Evolutionary conservation across 2,888 invertebrate genomes (phyloP).

Genomic region (Steromphala cineraria): DNA sequence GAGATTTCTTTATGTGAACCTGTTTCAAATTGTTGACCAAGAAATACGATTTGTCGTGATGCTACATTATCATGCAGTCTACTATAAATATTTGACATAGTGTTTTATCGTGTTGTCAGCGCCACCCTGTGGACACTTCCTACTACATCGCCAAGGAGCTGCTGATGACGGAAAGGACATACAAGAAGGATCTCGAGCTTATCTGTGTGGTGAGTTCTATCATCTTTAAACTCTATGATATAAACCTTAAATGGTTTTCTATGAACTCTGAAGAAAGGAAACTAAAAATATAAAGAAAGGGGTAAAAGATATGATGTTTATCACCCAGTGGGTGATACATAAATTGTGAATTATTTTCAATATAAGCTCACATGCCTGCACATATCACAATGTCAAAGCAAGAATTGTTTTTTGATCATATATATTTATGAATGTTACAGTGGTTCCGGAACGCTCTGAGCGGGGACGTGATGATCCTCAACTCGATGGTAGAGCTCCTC

Average conservation of each 20-base stretch:
- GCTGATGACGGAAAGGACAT: constrained; percentile 95
- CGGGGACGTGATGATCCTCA: constrained; percentile 80
- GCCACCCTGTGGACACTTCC: constrained; percentile 78
- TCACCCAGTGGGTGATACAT: too few relatives aligned
- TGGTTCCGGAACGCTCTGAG: constrained; percentile 84
- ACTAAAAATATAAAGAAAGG: too few relatives aligned
- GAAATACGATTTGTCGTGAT: background rate
- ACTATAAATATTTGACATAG: background rate
- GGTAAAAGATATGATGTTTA: too few relatives aligned
- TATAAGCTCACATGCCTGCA: too few relatives aligned
- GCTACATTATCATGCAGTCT: background rate
- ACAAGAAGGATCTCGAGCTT: constrained; percentile 94
- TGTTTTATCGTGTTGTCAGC: constrained; percentile 74
- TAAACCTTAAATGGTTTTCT: too few relatives aligned
- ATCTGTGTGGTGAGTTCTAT: constrained; percentile 87
- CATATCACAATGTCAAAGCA: too few relatives aligned
- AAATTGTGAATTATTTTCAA: too few relatives aligned
- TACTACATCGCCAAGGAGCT: constrained; percentile 84
- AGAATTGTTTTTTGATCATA: too few relatives aligned
- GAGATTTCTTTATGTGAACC: too few relatives aligned
- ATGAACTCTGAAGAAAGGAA: too few relatives aligned
- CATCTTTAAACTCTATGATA: too few relatives aligned
- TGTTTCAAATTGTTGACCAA: background rate
- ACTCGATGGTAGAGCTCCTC: constrained; percentile 79
- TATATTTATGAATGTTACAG: constrained; percentile 75